Conservation (phyloP, 2,113 vertebrate species). For the Falcunculus frontatus region DNA sequence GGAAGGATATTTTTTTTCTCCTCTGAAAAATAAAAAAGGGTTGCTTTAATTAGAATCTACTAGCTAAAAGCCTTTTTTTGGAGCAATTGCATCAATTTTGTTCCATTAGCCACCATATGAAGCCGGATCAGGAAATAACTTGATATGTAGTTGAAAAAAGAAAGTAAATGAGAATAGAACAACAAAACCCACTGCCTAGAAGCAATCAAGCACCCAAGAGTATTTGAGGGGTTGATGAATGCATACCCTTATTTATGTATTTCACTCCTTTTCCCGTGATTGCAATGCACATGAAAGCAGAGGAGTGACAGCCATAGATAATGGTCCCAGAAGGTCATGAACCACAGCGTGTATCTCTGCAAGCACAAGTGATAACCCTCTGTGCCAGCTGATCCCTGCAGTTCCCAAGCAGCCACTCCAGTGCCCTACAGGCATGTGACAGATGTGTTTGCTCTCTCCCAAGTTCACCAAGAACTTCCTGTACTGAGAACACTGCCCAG, state of each 20-base stretch:
- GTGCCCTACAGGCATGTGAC: neutral
- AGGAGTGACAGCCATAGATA: neutral
- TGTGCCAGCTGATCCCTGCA: neutral
- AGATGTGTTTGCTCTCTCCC: neutral
- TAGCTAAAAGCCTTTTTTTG: slow-evolving; percentile 12
- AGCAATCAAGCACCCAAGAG: neutral
- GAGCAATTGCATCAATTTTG: slow-evolving; percentile 37
- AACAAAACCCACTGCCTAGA: neutral
- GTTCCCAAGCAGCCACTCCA: neutral
- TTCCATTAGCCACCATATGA: slow-evolving; percentile 35
- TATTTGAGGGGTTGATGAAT: neutral
- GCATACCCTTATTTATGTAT: neutral
- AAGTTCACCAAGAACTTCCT: neutral
- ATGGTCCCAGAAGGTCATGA: neutral
- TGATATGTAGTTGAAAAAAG: neutral
- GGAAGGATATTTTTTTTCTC: neutral
- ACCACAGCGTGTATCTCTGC: neutral
- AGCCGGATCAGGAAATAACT: neutral
- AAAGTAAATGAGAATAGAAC: neutral
- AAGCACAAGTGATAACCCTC: neutral
- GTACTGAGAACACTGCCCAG: neutral
- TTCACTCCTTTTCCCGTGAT: neutral
- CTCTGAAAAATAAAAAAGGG: neutral
- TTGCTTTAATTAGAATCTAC: slow-evolving; percentile 42
- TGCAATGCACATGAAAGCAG: neutral